Base-by-base conservation (phyloP, 1,140 invertebrate species). In the Camponotus pennsylvanicus region DNA sequence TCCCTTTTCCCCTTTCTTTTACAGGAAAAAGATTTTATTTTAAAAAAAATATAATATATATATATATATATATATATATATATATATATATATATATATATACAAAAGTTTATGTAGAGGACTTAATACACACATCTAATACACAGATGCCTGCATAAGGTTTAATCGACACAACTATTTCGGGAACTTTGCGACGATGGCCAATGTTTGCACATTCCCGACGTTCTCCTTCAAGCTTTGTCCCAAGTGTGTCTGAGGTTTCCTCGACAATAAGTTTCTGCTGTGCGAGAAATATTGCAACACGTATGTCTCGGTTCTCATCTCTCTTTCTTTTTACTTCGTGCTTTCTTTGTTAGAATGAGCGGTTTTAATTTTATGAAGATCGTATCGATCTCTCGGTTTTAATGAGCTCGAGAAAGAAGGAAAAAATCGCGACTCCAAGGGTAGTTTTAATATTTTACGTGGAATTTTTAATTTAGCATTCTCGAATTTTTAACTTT, bases 241-340 rank as follows among this genome's bases (percentile, higher is more conserved):
- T 80, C 15, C 45, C 63, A 45, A 80, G 45, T 32, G 45, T 32
- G 63, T 57, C 77, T 66, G 45, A 55, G 61, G 49, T 15, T 80
- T 69, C 49, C 77, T 57, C 77, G 45, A 80, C 63, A 80, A 79
- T 79, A 67, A 69, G 64, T 80, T 80, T 80, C 45, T 45, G 45
- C 63, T 67, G 34, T 27, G 34, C 42, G 77, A 55, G 45, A 49
- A 80, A 80, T 80, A 80, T 80, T 64, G 45, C 63, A 45, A n/a
- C 45, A 80, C 34, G 49, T 64, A 69, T 67, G 34, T 45, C 63
- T 76, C 32, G 3, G 42, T 55, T 59, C 40, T 13, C 13, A 3
- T 15, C 7, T 27, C 34, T 32, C 61, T 55, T 37, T 42, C 42
- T 55, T 34, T 21, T 37, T 18, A 13, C 18, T 27, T 67, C 34